Evolutionary conservation across 2,797 vertebrate species (phyloP), one percentile per base, ranked within the genome.

Genomic region (Sebastes glaucus): DNA sequence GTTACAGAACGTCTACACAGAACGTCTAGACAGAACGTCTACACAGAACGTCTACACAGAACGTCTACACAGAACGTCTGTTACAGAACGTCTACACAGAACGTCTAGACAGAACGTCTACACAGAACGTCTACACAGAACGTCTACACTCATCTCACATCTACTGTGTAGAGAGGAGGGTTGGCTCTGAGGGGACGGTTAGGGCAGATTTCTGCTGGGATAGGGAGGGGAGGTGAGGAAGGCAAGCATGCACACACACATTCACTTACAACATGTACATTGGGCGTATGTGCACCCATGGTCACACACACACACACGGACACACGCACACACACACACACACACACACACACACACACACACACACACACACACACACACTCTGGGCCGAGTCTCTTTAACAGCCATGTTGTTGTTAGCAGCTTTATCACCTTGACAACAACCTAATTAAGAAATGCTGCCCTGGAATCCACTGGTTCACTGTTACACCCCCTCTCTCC

Each of bases 391-490:
- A 75, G 73, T 69, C 70, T 71, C 59, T 79, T 83, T 82, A 77
- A 83, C 82, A 78, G 77, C 82, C 77, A 35, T 77, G 86, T 77
- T 85, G 83, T 80, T 89, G 89, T 89, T 81, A 73, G 82, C 80
- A 60, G 84, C 86, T 92, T 92, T 89, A 87, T 92, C 86, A 38
- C 89, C 92, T 25, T 92, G 92, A 93, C 94, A 93, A 94, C 94
- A 91, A 88, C 90, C 94, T 90, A 86, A 93, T 93, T 94, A 87
- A 91, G 89, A 94, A 89, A 86, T 71, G 59, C 79, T 69, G 88
- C 63, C 64, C 89, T 91, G 92, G 92, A 93, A 92, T 91, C 89
- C 80, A 28, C 56, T 16, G 70, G n/a, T 77, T 62, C 68, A 78
- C 77, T 46, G 71, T 84, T 62, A 14, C 57, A 53, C 78, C 78